Conservation (phyloP, 2,888 invertebrate genomes). For the Neoaliturus tenellus region DNA sequence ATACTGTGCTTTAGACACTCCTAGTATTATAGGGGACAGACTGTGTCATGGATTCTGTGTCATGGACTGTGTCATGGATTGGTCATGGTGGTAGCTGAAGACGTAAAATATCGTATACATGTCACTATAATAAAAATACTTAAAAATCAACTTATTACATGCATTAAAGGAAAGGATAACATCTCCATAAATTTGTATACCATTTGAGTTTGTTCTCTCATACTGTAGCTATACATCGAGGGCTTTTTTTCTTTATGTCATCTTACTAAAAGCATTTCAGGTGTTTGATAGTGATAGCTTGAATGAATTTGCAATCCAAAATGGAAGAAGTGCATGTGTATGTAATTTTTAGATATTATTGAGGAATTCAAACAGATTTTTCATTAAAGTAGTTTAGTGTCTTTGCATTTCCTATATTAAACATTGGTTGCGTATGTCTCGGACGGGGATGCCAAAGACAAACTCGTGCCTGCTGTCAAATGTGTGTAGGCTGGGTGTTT, state of each 20-base stretch:
- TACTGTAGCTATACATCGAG: too few relatives aligned
- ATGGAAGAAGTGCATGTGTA: constrained; percentile 39
- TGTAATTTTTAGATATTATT: not conserved
- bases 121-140: too few relatives aligned
- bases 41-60: too few relatives aligned
- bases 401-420: not conserved
- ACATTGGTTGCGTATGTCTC: not conserved
- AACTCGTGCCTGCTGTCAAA: constrained; percentile 5
- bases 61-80: too few relatives aligned
- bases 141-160: too few relatives aligned
- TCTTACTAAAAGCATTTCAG: not conserved
- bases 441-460: constrained; percentile 18
- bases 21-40: too few relatives aligned
- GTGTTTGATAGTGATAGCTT: constrained; percentile 27
- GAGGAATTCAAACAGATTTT: not conserved
- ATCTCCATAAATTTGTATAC: too few relatives aligned
- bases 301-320: constrained; percentile 30
- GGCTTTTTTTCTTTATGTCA: constrained; percentile 4
- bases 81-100: too few relatives aligned
- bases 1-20: too few relatives aligned
- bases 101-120: too few relatives aligned
- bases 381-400: not conserved
- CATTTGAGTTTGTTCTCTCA: too few relatives aligned
- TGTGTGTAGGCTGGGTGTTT: not conserved
- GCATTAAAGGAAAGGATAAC: too few relatives aligned